phyloP scores from a whole-genome alignment of 2,888 invertebrate species.

The Ellobium chinense region DNA sequence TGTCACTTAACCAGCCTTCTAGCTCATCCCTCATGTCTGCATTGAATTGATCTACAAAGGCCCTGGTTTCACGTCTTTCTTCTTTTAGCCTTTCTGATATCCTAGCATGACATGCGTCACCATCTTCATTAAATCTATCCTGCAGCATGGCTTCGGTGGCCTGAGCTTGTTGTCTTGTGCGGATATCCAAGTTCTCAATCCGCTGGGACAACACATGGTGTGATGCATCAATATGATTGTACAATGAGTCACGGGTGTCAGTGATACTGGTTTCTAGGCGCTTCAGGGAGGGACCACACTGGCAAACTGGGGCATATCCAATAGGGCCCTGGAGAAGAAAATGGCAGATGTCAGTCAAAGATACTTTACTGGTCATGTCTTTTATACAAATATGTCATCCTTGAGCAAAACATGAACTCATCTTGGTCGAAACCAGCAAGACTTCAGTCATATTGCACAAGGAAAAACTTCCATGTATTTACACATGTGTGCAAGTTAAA shows the following conservation, averaged over 20 bases:
- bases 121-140: constrained; percentile 84
- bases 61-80: constrained; percentile 81
- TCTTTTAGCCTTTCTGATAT: constrained; percentile 83
- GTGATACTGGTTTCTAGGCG: constrained; percentile 90
- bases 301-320: constrained; percentile 87
- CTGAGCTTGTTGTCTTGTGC: constrained; percentile 69
- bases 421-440: no score
- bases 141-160: constrained; percentile 78
- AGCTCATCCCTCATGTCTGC: constrained; percentile 57
- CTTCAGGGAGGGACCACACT: constrained; percentile 94
- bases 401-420: not conserved
- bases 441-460: no score
- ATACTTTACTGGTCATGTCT: not conserved
- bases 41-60: constrained; percentile 62
- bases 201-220: constrained; percentile 85
- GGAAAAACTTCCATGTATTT: not conserved
- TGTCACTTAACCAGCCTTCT: constrained; percentile 72
- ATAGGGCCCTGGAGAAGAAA: constrained; percentile 86
- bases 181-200: constrained; percentile 88
- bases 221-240: constrained; percentile 88
- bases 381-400: not conserved
- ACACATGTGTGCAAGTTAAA: no score
- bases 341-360: not conserved
- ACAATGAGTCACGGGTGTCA: constrained; percentile 88
- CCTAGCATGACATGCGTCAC: constrained; percentile 84